Conservation (phyloP, 1,140 invertebrate genomes). For the Sycophaga agraensis region DNA sequence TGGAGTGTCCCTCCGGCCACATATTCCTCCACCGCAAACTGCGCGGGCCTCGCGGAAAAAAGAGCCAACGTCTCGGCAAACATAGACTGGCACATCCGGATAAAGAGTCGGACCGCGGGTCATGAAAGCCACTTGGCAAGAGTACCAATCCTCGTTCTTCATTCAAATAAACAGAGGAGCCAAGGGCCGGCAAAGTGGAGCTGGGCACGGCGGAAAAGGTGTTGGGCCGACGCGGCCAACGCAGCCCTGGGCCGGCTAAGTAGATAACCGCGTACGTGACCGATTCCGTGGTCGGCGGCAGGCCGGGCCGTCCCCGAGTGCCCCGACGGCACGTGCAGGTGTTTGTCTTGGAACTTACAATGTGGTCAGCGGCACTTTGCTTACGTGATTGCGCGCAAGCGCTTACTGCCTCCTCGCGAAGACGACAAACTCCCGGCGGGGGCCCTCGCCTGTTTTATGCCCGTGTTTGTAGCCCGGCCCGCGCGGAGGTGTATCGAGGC, state of each 20-base stretch:
- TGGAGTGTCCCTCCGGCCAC: too few relatives aligned
- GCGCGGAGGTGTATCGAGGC: background rate
- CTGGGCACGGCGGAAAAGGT: too few relatives aligned
- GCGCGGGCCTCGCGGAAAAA: too few relatives aligned
- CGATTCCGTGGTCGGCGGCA: constrained; percentile 16
- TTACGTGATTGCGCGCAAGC: constrained; percentile 18
- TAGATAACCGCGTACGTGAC: constrained; percentile 30
- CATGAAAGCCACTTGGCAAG: too few relatives aligned
- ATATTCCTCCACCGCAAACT: too few relatives aligned
- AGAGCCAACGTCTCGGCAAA: too few relatives aligned
- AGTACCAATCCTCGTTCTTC: background rate
- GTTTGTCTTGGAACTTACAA: constrained; percentile 30
- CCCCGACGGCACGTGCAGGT: constrained; percentile 20
- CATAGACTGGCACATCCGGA: too few relatives aligned
- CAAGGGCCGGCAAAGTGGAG: constrained; percentile 1
- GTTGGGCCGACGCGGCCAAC: too few relatives aligned
- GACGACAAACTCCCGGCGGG: background rate
- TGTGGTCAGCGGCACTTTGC: constrained; percentile 25
- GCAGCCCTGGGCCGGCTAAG: background rate
- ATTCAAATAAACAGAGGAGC: background rate
- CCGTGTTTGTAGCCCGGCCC: background rate
- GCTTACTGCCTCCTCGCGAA: background rate
- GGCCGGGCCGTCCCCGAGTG: background rate
- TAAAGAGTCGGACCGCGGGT: too few relatives aligned
- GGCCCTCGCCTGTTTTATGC: background rate